Conservation (phyloP, 2,888 invertebrate genomes). For the Phaonia tiefii region DNA sequence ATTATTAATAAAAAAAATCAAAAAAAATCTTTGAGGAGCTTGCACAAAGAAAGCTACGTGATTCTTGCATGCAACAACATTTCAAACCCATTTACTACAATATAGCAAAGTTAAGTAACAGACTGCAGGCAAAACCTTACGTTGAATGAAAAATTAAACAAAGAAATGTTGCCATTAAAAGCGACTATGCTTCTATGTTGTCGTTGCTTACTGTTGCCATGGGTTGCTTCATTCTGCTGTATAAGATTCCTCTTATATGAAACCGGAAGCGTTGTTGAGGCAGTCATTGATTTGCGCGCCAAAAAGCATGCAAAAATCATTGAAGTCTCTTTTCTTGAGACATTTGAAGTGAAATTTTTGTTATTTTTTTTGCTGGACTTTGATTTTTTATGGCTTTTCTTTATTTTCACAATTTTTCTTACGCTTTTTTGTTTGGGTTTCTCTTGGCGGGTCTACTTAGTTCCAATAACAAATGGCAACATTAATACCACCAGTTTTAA, state of each 20-base stretch:
- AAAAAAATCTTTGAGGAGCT: slow-evolving; percentile 13
- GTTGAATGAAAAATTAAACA: slow-evolving; percentile 7
- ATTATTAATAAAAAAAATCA: no score
- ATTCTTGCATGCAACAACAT: neutral
- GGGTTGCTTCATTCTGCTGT: no score
- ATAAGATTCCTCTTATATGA: neutral
- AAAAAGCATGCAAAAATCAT: neutral
- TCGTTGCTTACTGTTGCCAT: no score
- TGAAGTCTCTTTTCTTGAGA: neutral
- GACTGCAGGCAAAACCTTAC: neutral
- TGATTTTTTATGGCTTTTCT: slow-evolving; percentile 16
- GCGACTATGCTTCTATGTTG: neutral
- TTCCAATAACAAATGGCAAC: neutral
- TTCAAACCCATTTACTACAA: neutral
- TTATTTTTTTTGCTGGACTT: neutral
- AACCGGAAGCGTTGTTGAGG: slow-evolving; percentile 38
- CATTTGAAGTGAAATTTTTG: neutral
- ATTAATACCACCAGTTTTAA: neutral
- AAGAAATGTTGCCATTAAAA: slow-evolving; percentile 4
- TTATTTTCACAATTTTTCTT: slow-evolving; percentile 31
- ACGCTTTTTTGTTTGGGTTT: slow-evolving; percentile 18
- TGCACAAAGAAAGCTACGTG: neutral
- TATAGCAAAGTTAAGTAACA: neutral
- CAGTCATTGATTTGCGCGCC: slow-evolving; percentile 47
- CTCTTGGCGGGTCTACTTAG: slow-evolving; percentile 24